Conservation (phyloP, 2,113 vertebrate species). For the Rhizomys pruinosus region DNA sequence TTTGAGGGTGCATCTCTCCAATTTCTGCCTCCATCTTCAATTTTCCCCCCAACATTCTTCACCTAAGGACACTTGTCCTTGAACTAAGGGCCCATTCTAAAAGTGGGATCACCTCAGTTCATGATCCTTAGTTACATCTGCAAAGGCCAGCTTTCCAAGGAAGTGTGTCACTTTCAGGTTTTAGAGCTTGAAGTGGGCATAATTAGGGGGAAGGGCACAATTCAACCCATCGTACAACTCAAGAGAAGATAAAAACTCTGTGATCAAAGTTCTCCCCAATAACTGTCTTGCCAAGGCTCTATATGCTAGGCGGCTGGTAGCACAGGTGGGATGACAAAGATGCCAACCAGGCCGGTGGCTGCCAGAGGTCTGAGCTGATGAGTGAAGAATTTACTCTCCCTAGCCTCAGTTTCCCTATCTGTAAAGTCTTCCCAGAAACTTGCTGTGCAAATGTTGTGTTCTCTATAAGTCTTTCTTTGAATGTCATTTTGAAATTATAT, state of each 20-base stretch:
- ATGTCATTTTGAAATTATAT: neutral
- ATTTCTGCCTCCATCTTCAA: neutral
- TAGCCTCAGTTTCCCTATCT: neutral
- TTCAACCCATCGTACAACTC: neutral
- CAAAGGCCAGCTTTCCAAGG: neutral
- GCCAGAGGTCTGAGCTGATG: rapidly evolving
- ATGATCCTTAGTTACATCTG: too few relatives aligned
- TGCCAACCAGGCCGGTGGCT: neutral
- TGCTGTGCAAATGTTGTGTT: too few relatives aligned
- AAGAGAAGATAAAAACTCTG: neutral
- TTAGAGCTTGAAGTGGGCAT: neutral
- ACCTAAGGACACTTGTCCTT: neutral
- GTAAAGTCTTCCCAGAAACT: too few relatives aligned
- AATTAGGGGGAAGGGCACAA: rapidly evolving
- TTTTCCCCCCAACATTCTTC: rapidly evolving
- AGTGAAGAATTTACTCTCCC: neutral
- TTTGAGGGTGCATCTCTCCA: rapidly evolving
- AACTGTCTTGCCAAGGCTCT: too few relatives aligned
- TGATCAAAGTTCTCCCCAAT: rapidly evolving
- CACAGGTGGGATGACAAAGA: neutral
- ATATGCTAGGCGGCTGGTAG: neutral
- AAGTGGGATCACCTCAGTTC: neutral
- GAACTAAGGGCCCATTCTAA: neutral
- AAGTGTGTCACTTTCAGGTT: neutral
- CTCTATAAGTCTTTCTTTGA: neutral